Evolutionary conservation across 1,140 invertebrate species (phyloP), one percentile per base, ranked within the genome.

Genomic region (Drosophila biarmipes): DNA sequence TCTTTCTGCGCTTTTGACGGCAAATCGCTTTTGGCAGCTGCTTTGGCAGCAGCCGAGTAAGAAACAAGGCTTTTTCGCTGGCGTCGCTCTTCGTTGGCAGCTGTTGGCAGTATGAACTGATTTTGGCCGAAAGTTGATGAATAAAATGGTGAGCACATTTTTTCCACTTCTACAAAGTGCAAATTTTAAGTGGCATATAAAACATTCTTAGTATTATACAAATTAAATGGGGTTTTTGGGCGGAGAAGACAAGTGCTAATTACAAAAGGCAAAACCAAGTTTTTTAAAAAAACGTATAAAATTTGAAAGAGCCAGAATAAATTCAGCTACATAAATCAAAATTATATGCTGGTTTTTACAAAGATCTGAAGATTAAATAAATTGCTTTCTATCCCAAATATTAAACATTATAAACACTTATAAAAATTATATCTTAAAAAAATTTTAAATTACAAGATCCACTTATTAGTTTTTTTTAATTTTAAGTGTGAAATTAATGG

Each of bases 51-150:
- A 77, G 78, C 71, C 61, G 67, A 69, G 63, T 79, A 69, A 77
- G 63, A 66, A 77, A 78, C 34, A 67, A 79, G 75, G 52, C 62
- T 64, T 73, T 59, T 61, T 78, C 71, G 81, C 81, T 85, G 81
- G 81, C 81, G 62, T 49, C 51, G 66, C 61, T 78, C 57, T 74
- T 81, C 71, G 84, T 84, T 89, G 76, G 85, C 84, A 90, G 87
- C 87, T 90, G 87, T 82, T 90, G 73, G 87, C 81, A 90, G 87
- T 73, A 90, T 90, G 87, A 78, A 90, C 79, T 90, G 87, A 90
- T 90, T 90, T 90, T 84, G 62, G 73, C 71, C 82, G 79, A 86
- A 73, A 59, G 85, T 82, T 76, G 57, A 80, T 69, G 79, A 90
- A 90, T 54, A 90, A 90, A 90, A 90, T 90, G 87, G 87, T 90